Evolutionary conservation across 1,140 invertebrate genomes (phyloP).

Genomic region (Oedothorax gibbosus): DNA sequence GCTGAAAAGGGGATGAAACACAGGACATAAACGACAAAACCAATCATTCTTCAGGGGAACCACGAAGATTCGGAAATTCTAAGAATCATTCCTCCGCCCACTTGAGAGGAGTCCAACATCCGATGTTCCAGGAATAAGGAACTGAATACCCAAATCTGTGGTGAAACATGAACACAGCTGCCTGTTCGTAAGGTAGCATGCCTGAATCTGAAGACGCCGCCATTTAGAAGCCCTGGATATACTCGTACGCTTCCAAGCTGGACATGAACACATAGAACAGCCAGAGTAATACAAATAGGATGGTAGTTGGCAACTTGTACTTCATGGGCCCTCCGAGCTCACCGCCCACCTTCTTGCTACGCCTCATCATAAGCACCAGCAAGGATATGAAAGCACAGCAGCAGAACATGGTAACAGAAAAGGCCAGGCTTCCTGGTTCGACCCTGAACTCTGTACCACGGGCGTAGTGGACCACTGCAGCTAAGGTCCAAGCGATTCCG

Average conservation of each 20-base stretch:
- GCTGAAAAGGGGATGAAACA: conserved; percentile 25
- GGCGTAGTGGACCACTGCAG: conserved; percentile 65
- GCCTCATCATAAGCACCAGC: conserved; percentile 80
- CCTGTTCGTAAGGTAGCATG: conserved; percentile 1
- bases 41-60: conserved; percentile 38
- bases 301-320: conserved; percentile 81
- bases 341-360: conserved; percentile 83
- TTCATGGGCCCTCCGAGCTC: conserved; percentile 89
- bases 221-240: conserved; percentile 66
- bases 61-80: conserved; percentile 25
- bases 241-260: conserved; percentile 89
- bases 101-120: conserved; percentile 5
- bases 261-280: conserved; percentile 91
- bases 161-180: conserved; percentile 16
- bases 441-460: conserved; percentile 69
- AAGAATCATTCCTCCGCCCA: conserved; percentile 19
- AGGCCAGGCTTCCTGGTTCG: conserved; percentile 71
- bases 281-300: conserved; percentile 88
- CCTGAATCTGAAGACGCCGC: background rate
- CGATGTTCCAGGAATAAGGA: conserved; percentile 42
- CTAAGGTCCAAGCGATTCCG: conserved; percentile 71
- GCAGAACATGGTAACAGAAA: conserved; percentile 74
- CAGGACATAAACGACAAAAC: conserved; percentile 53
- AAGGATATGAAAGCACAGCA: conserved; percentile 70
- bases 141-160: conserved; percentile 35